These are phyloP conservation scores for Microdon myrmicae DNA, from an alignment of 2,888 invertebrate species.

Conservation along the genomic window DNA sequence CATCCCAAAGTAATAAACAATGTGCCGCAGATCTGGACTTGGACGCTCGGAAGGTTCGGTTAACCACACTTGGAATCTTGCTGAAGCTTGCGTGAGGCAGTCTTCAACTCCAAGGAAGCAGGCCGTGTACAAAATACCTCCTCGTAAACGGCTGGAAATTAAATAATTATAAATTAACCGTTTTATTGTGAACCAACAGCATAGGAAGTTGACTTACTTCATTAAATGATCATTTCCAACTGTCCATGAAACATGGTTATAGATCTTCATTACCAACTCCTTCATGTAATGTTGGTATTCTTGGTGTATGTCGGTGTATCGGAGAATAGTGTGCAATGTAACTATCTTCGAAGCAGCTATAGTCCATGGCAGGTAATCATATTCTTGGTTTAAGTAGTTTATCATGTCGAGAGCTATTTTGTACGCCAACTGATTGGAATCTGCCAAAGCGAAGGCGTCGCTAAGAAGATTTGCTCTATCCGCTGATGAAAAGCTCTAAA, in stretches of 20 bases:
- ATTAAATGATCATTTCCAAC: constrained; percentile 66
- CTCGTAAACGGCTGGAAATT: constrained; percentile 71
- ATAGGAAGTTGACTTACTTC: constrained; percentile 55
- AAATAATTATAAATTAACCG: neutral
- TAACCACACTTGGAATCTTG: constrained; percentile 73
- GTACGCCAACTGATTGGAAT: constrained; percentile 75
- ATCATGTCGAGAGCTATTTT: constrained; percentile 75
- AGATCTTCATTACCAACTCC: constrained; percentile 70
- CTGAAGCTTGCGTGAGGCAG: constrained; percentile 71
- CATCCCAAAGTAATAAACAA: constrained; percentile 80
- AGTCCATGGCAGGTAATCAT: constrained; percentile 79
- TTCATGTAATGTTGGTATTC: constrained; percentile 72
- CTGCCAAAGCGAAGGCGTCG: constrained; percentile 84
- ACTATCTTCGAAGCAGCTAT: constrained; percentile 71
- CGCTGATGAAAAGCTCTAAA: constrained; percentile 68
- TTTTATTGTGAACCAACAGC: neutral
- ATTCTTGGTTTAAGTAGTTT: constrained; percentile 74
- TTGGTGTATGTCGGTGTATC: constrained; percentile 68
- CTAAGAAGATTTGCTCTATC: constrained; percentile 83
- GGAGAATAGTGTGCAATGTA: constrained; percentile 68
- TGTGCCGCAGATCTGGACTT: constrained; percentile 73
- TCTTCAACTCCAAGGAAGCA: constrained; percentile 72
- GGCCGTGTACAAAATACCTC: constrained; percentile 72
- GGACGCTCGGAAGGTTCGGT: constrained; percentile 64
- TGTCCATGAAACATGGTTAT: constrained; percentile 74